Evolutionary conservation across 2,113 vertebrate species (phyloP).

Genomic region (Ochotona princeps): DNA sequence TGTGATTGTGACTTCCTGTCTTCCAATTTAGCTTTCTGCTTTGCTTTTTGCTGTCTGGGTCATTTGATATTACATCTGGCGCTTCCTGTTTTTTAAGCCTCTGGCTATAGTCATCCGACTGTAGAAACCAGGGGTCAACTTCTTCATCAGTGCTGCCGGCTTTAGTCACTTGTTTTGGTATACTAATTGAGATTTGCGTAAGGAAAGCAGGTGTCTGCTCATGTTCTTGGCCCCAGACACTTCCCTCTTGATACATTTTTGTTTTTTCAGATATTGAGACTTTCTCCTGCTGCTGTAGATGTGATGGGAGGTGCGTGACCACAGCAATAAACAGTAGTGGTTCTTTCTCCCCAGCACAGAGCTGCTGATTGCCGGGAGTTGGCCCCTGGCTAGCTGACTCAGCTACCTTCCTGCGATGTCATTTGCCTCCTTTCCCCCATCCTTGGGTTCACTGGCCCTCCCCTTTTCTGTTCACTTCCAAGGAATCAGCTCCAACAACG

Average conservation of each 20-base stretch:
- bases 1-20: conserved; percentile 89
- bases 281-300: conserved; percentile 60
- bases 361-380: not conserved
- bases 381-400: not conserved
- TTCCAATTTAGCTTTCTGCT: conserved; percentile 85
- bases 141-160: conserved; percentile 82
- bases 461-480: not conserved
- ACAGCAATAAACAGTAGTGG: not conserved
- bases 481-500: not conserved
- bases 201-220: conserved; percentile 85
- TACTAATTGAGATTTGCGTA: conserved; percentile 86
- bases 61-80: conserved; percentile 88
- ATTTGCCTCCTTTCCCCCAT: not conserved
- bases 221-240: conserved; percentile 80
- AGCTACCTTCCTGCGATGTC: not conserved
- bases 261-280: conserved; percentile 80
- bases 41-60: conserved; percentile 88
- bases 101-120: conserved; percentile 83
- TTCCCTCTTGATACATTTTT: conserved; percentile 87
- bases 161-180: conserved; percentile 87
- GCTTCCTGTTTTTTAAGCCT: conserved; percentile 89
- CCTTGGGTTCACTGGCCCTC: not conserved
- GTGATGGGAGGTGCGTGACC: not conserved
- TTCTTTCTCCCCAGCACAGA: not conserved
- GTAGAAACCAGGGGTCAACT: conserved; percentile 86